Evolutionary conservation across 1,140 invertebrate species (phyloP).

Genomic region (Bombus superbus): DNA sequence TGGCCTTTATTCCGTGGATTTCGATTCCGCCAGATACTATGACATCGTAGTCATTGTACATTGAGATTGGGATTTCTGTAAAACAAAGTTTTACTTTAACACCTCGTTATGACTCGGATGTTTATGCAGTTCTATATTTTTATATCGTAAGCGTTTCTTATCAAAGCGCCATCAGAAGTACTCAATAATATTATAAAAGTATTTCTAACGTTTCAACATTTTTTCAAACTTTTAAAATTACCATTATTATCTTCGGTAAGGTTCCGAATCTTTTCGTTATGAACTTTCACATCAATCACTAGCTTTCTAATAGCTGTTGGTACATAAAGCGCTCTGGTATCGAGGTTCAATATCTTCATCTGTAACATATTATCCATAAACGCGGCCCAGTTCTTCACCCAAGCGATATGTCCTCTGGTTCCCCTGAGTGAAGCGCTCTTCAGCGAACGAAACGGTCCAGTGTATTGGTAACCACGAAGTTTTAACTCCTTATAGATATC

Average conservation of each 20-base stretch:
- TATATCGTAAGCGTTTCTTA: not conserved
- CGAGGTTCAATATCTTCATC: conserved; percentile 90
- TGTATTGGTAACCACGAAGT: conserved; percentile 96
- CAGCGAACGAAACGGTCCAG: conserved; percentile 88
- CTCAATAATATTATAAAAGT: too few relatives aligned
- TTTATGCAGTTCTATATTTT: not conserved
- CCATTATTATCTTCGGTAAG: conserved; percentile 74
- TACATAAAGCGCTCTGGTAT: conserved; percentile 89
- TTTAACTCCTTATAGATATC: conserved; percentile 97
- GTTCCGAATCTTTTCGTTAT: conserved; percentile 82
- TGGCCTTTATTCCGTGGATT: conserved; percentile 91
- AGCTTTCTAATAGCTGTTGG: conserved; percentile 93
- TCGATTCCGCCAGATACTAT: conserved; percentile 90
- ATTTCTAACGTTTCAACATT: too few relatives aligned
- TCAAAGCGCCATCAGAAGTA: too few relatives aligned
- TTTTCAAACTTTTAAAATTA: conserved; percentile 21
- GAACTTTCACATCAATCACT: conserved; percentile 89
- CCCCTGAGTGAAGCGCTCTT: conserved; percentile 82
- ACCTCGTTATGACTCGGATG: not conserved
- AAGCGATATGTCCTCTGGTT: conserved; percentile 83
- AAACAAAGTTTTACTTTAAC: not conserved
- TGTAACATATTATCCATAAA: conserved; percentile 97
- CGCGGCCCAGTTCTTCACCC: conserved; percentile 94
- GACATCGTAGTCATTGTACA: conserved; percentile 79
- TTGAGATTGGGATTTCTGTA: conserved; percentile 80